Evolutionary conservation across 2,113 vertebrate genomes (phyloP), one percentile per base, ranked within the genome.

Genomic region (Zosterops japonicus): DNA sequence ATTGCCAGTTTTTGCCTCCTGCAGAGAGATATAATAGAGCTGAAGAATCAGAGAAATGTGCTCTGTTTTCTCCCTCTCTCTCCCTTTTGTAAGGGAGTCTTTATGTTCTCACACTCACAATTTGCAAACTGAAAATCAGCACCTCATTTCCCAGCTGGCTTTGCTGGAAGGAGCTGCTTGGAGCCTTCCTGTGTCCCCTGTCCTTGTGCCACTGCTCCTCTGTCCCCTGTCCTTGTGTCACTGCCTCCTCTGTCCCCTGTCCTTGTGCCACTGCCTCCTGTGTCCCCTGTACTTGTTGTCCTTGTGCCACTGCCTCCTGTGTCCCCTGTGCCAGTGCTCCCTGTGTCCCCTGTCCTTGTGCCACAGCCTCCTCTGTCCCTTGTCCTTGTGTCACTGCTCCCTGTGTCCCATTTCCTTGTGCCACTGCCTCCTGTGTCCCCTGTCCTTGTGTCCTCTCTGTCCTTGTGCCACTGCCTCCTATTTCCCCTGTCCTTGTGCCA

Each of bases 1-100:
- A 97, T 96, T 97, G 88, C 93, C 89, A 75, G 88, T 87, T 96
- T 96, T 89, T 23, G 5, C 94, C 95, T 95, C 93, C 93, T 74
- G 75, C 86, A 22, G 92, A 68, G 93, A 71, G 71, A 53, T 68
- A 96, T 83, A 96, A 95, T 92, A 71, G 83, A 96, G 92, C 88
- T 82, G 93, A 64, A 87, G 92, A 92, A 93, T 90, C 77, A 76
- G 65, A 74, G 78, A 90, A 81, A 94, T 64, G 72, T 27, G 61
- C 68, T 83, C 76, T 47, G 84, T 94, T 89, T 92, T 27, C 60
- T n/a, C 46, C 7, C 74, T 61, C 84, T 60, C 29, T 15, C 56
- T 67, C n/a, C 8, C 71, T 92, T 82, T 84, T 95, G 83, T 52
- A 71, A 93, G 42, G 80, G 83, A 94, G 60, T 42, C 72, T 95